Base-by-base conservation (phyloP, 2,888 invertebrate species). In the Acleris holmiana region DNA sequence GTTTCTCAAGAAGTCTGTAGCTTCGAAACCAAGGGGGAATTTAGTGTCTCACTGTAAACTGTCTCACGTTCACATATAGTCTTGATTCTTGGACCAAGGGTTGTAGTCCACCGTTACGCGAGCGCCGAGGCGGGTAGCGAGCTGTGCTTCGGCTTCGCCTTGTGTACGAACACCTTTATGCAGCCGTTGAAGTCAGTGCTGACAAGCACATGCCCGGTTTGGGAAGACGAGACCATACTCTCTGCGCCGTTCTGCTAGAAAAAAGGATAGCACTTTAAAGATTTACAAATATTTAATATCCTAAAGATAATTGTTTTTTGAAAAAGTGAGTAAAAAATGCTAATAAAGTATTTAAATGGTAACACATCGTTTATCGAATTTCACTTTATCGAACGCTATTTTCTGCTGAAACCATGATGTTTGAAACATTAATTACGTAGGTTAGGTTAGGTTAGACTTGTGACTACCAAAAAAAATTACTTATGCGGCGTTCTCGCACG, bases 171-270 rank as follows among this genome's bases (percentile, higher is more conserved):
- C 76, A 99, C 98, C 92, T 98, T 98, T 82, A 99, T 98, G 84
- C 96, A 96, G 67, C 99, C 99, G 86, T 95, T 97, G 89, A 99
- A 98, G 93, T 99, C 99, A 0, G 99, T 99, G 78, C 98, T 98
- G 51, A 99, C 97, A 66, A 99, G 94, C 67, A 99, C 98, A 89
- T 99, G 99, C 10, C 98, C 97, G 6, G 96, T 96, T 76, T 96
- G 95, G 68, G 97, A 96, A 53, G 96, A 96, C 15, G 96, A 95
- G 73, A 96, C 94, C 74, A 96, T 96, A 41, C 94, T 83, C 40
- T 86, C 88, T 0, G 75, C 77, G 2, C 73, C 76, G 73, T 79
- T 82, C 84, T 84, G 78, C 2, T 19, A 40, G 29, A 55, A 55
- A 49, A 67, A 15, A 53, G 25, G 29, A 74, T 50, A n/a, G 10